Percentiles rank a stretch among this genome's conserved stretches.
phyloP scores from a whole-genome alignment of 2,113 vertebrate genomes.

The Pachyramphus minor region DNA sequence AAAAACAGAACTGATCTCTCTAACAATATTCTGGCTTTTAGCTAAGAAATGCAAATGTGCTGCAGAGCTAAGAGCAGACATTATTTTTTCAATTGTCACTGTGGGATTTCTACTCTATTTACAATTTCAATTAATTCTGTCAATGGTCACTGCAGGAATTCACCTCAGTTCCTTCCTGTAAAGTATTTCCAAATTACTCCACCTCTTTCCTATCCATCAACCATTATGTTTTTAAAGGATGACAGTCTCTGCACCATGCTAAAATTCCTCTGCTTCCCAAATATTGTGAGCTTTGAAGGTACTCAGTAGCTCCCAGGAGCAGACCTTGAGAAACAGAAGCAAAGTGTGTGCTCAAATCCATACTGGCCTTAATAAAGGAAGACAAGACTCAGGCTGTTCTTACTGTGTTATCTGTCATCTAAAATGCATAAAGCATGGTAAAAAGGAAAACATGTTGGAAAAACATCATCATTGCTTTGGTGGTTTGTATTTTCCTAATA shows the following conservation, averaged over 20 bases:
- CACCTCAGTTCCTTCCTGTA: neutral
- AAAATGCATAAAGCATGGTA: neutral
- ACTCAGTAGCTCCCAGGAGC: neutral
- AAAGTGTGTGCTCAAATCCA: neutral
- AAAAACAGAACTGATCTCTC: neutral
- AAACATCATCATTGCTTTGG: neutral
- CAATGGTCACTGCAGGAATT: neutral
- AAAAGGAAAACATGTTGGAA: neutral
- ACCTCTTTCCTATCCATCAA: neutral
- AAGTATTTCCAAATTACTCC: neutral
- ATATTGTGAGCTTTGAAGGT: neutral
- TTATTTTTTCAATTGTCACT: neutral
- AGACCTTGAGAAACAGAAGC: neutral
- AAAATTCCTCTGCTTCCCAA: neutral
- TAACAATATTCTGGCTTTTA: neutral
- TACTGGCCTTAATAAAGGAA: neutral
- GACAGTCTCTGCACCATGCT: neutral
- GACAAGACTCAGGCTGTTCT: neutral
- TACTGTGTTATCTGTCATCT: neutral
- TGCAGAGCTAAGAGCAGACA: neutral
- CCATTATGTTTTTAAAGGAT: neutral
- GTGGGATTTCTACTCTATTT: neutral
- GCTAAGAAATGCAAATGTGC: slow-evolving; percentile 7
- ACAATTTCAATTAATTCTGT: neutral
- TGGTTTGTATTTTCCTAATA: neutral